Conservation (phyloP, 2,888 invertebrate genomes). For the Ormyrus pomaceus region DNA sequence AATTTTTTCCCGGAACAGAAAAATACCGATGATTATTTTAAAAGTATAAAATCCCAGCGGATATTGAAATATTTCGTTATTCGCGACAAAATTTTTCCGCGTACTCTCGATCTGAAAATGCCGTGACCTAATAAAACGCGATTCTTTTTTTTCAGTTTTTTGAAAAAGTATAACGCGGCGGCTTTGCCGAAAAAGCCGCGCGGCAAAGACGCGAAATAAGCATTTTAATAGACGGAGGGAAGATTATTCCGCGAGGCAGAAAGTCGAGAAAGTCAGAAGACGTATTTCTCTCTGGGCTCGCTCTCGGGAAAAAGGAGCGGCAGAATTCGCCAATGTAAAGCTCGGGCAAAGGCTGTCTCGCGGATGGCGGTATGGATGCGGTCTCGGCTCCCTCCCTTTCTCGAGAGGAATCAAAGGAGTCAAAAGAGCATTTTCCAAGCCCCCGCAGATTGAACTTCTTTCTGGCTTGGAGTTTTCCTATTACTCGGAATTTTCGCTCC, state of each 20-base stretch:
- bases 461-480: conserved; percentile 73
- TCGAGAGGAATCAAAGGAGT: conserved; percentile 71
- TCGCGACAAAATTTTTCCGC: too few relatives aligned
- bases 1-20: not conserved
- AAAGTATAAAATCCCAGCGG: too few relatives aligned
- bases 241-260: conserved; percentile 49
- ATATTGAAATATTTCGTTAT: too few relatives aligned
- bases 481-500: conserved; percentile 70
- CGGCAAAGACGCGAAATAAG: conserved; percentile 46
- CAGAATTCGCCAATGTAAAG: conserved; percentile 46
- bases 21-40: too few relatives aligned
- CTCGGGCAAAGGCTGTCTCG: conserved; percentile 34
- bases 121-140: too few relatives aligned
- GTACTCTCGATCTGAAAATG: too few relatives aligned
- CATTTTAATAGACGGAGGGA: conserved; percentile 51
- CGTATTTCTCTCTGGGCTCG: conserved; percentile 32
- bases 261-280: conserved; percentile 47
- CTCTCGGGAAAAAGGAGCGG: conserved; percentile 56
- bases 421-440: conserved; percentile 70
- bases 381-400: conserved; percentile 39
- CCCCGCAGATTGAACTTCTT: conserved; percentile 72
- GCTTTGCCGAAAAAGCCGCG: conserved; percentile 1
- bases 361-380: conserved; percentile 25
- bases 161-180: not conserved
- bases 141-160: too few relatives aligned